A percentile compares a stretch with the other conserved stretches of the same genome.
Conservation (phyloP, 1,140 invertebrate genomes). For the Potamilus streckersoni region DNA sequence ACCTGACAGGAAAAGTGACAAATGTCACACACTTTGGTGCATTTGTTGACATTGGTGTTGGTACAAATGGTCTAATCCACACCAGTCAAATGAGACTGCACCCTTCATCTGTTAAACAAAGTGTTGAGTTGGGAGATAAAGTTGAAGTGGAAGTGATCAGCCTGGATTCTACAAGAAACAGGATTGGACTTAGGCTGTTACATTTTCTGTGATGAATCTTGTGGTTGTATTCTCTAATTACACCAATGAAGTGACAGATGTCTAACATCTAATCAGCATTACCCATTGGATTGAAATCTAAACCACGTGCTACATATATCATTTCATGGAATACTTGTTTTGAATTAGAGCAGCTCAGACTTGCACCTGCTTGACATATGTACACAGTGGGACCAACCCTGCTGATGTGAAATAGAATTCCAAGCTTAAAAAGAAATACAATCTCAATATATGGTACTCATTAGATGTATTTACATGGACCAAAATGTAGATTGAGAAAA, state of each 20-base stretch:
- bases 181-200: constrained; percentile 70
- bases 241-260: background rate
- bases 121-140: constrained; percentile 78
- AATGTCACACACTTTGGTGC: constrained; percentile 91
- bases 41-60: constrained; percentile 91
- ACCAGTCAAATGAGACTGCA: constrained; percentile 50
- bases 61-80: constrained; percentile 81
- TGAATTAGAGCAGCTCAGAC: too few species aligned
- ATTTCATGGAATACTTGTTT: too few species aligned
- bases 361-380: too few species aligned
- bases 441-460: too few species aligned
- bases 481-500: too few species aligned
- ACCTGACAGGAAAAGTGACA: constrained; percentile 70
- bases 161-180: constrained; percentile 70
- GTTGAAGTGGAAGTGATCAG: constrained; percentile 75
- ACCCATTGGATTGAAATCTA: too few species aligned
- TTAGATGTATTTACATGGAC: too few species aligned
- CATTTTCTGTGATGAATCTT: constrained; percentile 18
- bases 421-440: too few species aligned
- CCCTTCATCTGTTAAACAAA: constrained; percentile 47
- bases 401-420: too few species aligned
- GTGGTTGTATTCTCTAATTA: background rate
- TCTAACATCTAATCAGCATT: too few species aligned
- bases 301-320: too few species aligned
- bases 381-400: too few species aligned